phyloP scores from a whole-genome alignment of 2,113 vertebrate species.

The Sterrhoptilus dennistouni region DNA sequence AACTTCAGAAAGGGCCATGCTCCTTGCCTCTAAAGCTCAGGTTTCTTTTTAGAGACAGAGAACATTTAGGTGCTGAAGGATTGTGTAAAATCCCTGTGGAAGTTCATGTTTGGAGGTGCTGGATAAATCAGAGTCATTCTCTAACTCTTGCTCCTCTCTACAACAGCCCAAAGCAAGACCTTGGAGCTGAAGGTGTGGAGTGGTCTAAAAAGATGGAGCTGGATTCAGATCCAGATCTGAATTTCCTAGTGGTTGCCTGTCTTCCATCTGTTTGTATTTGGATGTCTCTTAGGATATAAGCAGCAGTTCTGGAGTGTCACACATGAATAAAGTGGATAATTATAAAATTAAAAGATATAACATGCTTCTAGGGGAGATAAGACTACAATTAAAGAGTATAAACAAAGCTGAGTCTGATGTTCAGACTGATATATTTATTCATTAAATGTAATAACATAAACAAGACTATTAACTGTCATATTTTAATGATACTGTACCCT shows the following conservation, averaged over 20 bases:
- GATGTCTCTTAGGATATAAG: constrained; percentile 51
- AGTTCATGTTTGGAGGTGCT: not conserved
- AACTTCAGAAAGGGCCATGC: not conserved
- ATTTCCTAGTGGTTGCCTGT: constrained; percentile 15
- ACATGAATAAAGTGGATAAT: constrained; percentile 70
- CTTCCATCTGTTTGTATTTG: constrained; percentile 40
- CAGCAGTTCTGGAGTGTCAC: constrained; percentile 58
- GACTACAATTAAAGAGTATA: constrained; percentile 69
- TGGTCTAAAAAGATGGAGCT: not conserved
- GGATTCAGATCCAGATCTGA: constrained; percentile 27
- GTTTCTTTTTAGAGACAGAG: not conserved
- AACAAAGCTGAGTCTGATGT: constrained; percentile 65
- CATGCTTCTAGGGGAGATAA: constrained; percentile 55
- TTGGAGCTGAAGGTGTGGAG: not conserved
- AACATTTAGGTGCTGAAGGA: not conserved
- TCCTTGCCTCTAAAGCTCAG: not conserved
- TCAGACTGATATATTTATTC: constrained; percentile 68
- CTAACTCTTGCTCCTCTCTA: not conserved
- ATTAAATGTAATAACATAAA: constrained; percentile 70
- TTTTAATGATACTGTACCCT: constrained; percentile 54
- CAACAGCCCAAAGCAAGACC: not conserved
- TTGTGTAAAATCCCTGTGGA: not conserved
- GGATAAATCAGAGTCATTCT: not conserved
- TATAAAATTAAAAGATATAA: constrained; percentile 71
- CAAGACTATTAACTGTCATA: constrained; percentile 67